Conservation (phyloP, 2,888 invertebrate species). For the Leptinotarsa rubiginosa region DNA sequence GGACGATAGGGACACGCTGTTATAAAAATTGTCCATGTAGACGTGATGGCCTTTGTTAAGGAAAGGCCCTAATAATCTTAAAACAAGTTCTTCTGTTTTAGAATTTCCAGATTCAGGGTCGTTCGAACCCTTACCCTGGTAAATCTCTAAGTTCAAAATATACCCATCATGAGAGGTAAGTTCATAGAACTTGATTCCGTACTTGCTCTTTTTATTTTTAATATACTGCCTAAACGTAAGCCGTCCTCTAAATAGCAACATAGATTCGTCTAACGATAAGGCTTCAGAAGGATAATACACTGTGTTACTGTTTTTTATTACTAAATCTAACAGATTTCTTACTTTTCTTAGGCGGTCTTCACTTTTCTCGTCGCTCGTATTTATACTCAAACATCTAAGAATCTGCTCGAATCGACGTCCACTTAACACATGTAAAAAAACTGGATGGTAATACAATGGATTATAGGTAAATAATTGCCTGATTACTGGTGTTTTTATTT, state of each 20-base stretch:
- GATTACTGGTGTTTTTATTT: conserved; percentile 15
- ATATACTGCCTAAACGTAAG: conserved; percentile 27
- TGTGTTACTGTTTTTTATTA: conserved; percentile 1
- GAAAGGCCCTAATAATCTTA: conserved; percentile 10
- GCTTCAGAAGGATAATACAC: conserved; percentile 24
- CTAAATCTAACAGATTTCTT: conserved; percentile 19
- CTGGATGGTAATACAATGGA: conserved; percentile 26
- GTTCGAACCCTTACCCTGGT: conserved; percentile 12
- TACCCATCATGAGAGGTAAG: conserved; percentile 10
- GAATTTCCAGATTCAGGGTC: conserved; percentile 9
- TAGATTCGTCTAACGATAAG: conserved; percentile 28
- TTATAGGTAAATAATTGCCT: conserved; percentile 21
- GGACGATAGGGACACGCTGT: conserved; percentile 19
- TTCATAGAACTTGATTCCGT: conserved; percentile 25
- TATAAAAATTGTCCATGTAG: conserved; percentile 3
- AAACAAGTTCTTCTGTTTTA: conserved; percentile 20
- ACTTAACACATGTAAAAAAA: conserved; percentile 3
- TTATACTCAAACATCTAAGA: conserved; percentile 24
- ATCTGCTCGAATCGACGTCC: conserved; percentile 28
- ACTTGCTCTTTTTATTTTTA: conserved; percentile 26
- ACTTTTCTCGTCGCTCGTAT: conserved; percentile 8
- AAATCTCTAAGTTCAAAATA: conserved; percentile 14
- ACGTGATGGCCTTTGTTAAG: conserved; percentile 6
- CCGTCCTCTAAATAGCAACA: conserved; percentile 28
- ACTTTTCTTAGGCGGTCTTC: conserved; percentile 16